A percentile compares a stretch with the other conserved stretches of the same genome.
phyloP scores from a whole-genome alignment of 2,113 vertebrate species.

The Triplophysa tibetana region DNA sequence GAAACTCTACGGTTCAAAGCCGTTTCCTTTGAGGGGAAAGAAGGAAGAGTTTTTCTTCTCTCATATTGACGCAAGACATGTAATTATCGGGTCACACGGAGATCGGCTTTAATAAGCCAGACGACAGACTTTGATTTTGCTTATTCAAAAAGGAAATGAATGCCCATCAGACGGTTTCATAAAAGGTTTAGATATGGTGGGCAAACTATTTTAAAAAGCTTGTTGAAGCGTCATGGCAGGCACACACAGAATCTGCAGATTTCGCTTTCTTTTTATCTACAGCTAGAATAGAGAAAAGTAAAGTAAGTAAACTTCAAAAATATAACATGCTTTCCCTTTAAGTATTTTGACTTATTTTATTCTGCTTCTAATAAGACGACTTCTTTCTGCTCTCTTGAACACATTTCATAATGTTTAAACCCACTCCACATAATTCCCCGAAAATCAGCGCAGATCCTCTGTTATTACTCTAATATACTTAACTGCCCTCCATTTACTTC shows the following conservation, averaged over 20 bases:
- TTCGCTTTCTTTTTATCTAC: background rate
- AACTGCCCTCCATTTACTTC: background rate
- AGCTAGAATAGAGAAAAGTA: no score
- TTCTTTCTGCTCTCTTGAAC: no score
- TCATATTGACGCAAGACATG: constrained; percentile 18
- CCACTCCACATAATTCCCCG: background rate
- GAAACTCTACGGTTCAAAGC: constrained; percentile 9
- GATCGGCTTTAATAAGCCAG: constrained; percentile 30
- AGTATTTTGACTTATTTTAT: no score
- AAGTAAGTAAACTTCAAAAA: no score
- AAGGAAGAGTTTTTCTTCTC: background rate
- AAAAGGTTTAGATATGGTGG: constrained; percentile 31
- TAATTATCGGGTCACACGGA: constrained; percentile 38
- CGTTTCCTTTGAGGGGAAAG: background rate
- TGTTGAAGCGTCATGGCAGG: background rate
- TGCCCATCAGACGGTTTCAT: constrained; percentile 43
- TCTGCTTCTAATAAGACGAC: no score
- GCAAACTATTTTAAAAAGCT: constrained; percentile 10
- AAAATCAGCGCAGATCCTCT: background rate
- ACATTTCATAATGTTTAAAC: background rate
- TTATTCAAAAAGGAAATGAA: constrained; percentile 45
- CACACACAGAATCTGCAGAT: background rate
- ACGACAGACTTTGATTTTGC: constrained; percentile 42
- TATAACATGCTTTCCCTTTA: no score
- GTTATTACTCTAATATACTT: background rate